phyloP scores from a whole-genome alignment of 92 coral and sea anemone genomes.

The Meandrina meandrites region DNA sequence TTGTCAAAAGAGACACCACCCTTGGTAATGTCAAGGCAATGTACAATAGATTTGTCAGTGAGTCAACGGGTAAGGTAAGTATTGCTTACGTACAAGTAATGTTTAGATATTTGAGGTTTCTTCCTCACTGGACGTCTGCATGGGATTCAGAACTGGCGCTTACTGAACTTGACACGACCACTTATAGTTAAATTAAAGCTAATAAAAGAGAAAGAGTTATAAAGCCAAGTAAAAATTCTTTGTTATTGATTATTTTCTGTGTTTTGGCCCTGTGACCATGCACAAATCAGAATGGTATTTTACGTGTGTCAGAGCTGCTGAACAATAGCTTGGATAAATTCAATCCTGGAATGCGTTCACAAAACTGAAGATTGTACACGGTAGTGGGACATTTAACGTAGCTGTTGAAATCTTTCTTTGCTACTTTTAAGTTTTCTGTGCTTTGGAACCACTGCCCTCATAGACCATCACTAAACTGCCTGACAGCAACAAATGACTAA shows the following conservation, averaged over 20 bases:
- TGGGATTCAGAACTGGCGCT: no score
- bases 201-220: no score
- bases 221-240: no score
- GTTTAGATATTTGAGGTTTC: background rate
- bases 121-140: no score
- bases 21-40: constrained; percentile 64
- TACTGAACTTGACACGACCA: no score
- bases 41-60: constrained; percentile 60
- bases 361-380: background rate
- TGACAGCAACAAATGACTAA: background rate
- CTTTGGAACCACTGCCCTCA: background rate
- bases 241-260: no score
- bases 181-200: no score
- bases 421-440: background rate
- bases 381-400: no score
- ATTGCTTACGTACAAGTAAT: background rate
- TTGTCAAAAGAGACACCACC: constrained; percentile 64
- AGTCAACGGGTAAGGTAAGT: constrained; percentile 69
- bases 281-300: background rate
- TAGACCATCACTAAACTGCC: background rate
- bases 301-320: background rate
- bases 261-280: no score
- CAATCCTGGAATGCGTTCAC: background rate
- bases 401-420: no score
- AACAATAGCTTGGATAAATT: no score